Conservation (phyloP, 1,140 invertebrate species). For the Aphelenchoides avenae region DNA sequence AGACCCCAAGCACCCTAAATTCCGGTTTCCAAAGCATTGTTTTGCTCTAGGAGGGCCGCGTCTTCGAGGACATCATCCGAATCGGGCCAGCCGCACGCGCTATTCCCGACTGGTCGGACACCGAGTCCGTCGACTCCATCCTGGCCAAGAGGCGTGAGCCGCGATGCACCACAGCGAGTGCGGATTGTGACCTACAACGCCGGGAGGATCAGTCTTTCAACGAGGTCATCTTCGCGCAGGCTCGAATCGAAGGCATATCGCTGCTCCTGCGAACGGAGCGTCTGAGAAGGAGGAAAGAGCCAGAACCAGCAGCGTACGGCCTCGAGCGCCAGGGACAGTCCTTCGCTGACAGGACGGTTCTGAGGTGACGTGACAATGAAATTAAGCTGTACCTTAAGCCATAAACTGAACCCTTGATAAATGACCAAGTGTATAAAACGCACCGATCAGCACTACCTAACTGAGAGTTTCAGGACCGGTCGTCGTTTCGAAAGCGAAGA, state of each 20-base stretch:
- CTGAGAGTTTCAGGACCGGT: constrained; percentile 4
- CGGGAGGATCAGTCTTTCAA: constrained; percentile 23
- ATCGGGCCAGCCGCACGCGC: constrained; percentile 10
- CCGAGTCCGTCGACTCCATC: constrained; percentile 39
- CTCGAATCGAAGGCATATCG: constrained; percentile 1
- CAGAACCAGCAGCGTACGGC: too few relatives aligned
- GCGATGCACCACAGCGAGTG: constrained; percentile 5
- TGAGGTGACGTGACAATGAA: constrained; percentile 13
- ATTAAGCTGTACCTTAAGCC: too few relatives aligned
- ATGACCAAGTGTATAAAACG: too few relatives aligned
- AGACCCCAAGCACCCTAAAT: too few relatives aligned
- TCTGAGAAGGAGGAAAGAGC: too few relatives aligned
- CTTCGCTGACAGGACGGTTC: too few relatives aligned
- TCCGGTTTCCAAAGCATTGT: constrained; percentile 20
- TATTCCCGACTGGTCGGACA: constrained; percentile 30
- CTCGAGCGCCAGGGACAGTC: too few relatives aligned
- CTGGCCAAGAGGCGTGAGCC: constrained; percentile 3
- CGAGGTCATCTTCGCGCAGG: constrained; percentile 28
- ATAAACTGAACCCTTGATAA: too few relatives aligned
- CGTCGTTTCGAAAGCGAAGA: constrained; percentile 19
- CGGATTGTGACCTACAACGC: constrained; percentile 21
- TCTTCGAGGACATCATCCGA: constrained; percentile 25
- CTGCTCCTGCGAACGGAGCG: constrained; percentile 17
- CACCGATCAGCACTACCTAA: too few relatives aligned
- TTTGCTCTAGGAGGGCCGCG: constrained; percentile 32